Evolutionary conservation across 2,113 vertebrate species (phyloP).

Genomic region (Silurus glanis): DNA sequence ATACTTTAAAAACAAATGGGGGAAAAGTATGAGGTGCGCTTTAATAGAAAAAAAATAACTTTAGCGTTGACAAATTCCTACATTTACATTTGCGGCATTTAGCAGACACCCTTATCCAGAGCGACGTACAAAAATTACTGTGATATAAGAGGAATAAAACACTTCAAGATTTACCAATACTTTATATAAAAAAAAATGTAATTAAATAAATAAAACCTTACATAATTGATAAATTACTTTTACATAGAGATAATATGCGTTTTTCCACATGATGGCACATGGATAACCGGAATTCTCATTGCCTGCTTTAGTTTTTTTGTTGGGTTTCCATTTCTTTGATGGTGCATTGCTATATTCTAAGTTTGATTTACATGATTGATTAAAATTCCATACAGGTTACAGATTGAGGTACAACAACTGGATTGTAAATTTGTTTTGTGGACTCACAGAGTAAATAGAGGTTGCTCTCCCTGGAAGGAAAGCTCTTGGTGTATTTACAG

Average conservation of each 20-base stretch:
- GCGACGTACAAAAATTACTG: no score
- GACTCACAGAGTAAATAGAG: constrained; percentile 65
- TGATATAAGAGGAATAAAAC: no score
- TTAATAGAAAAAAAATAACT: no score
- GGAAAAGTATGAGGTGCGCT: no score
- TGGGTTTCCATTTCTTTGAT: background rate
- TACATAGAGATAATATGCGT: background rate
- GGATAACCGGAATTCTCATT: background rate
- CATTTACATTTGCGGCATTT: no score
- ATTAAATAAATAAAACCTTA: background rate
- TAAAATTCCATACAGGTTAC: background rate
- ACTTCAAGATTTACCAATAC: no score
- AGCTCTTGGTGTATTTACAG: constrained; percentile 51
- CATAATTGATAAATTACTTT: background rate
- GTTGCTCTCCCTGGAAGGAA: constrained; percentile 61
- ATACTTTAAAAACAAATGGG: no score
- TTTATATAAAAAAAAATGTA: no score
- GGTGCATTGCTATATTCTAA: no score
- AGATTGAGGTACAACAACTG: background rate
- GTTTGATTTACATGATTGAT: background rate
- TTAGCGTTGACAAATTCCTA: no score
- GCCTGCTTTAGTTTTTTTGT: background rate
- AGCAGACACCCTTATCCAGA: no score
- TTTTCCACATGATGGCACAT: background rate
- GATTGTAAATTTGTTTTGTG: background rate